A percentile compares a stretch with the other conserved stretches of the same genome.
Evolutionary conservation across 1,140 invertebrate genomes (phyloP).

Genomic region (Bombus vancouverensis): DNA sequence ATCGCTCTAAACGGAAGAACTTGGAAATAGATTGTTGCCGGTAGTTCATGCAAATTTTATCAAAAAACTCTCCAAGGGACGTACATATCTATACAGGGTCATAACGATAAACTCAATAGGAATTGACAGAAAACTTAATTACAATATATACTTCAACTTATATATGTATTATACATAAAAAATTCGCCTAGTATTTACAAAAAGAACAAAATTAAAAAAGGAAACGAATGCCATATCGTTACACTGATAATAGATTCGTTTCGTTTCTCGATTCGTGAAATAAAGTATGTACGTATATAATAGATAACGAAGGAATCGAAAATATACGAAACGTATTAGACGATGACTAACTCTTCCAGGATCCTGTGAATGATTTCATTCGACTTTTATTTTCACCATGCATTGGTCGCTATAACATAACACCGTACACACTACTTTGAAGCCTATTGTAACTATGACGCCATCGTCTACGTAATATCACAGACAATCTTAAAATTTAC

Average conservation of each 20-base stretch:
- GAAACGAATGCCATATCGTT: background rate
- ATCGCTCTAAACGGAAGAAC: slow-evolving; percentile 44
- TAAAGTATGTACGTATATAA: background rate
- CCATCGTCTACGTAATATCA: slow-evolving; percentile 65
- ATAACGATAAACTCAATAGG: slow-evolving; percentile 34
- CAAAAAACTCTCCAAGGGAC: slow-evolving; percentile 12
- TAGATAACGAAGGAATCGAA: background rate
- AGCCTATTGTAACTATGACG: slow-evolving; percentile 50
- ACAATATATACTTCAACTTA: background rate
- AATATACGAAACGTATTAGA: background rate
- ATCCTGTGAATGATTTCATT: background rate
- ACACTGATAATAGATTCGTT: background rate
- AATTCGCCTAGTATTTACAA: slow-evolving; percentile 30
- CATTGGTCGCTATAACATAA: slow-evolving; percentile 23
- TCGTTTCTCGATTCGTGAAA: background rate
- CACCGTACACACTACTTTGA: background rate
- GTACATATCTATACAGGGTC: background rate
- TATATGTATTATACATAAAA: background rate
- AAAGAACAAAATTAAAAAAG: background rate
- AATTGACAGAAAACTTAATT: slow-evolving; percentile 37
- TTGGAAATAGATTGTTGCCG: slow-evolving; percentile 32
- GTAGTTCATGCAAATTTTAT: slow-evolving; percentile 45
- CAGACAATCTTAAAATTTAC: slow-evolving; percentile 62
- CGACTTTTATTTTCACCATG: background rate
- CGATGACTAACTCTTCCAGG: background rate